Conservation (phyloP, 2,113 vertebrate genomes). For the Nycticorax nycticorax region DNA sequence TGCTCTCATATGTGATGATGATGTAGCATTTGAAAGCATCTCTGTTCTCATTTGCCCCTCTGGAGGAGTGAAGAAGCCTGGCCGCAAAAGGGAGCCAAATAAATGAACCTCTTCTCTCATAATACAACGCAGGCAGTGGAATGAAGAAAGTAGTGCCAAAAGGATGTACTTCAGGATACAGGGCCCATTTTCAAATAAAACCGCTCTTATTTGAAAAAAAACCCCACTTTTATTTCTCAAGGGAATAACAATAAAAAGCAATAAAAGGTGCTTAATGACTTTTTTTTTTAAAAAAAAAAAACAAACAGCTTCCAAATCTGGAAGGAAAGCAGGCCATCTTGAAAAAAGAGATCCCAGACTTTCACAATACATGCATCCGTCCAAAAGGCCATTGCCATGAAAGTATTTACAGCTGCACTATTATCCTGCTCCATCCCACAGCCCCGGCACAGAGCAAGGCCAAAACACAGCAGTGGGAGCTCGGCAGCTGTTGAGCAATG, state of each 20-base stretch:
- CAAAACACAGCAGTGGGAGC: not conserved
- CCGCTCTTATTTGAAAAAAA: not conserved
- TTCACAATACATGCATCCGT: not conserved
- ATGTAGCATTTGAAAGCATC: not conserved
- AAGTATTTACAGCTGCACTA: conserved; percentile 14
- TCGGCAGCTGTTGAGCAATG: not conserved
- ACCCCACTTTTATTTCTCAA: not conserved
- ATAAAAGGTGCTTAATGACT: conserved; percentile 46
- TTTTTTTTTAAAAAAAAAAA: not conserved
- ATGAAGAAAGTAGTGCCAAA: not conserved
- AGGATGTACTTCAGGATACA: not conserved
- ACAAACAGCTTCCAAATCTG: not conserved
- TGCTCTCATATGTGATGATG: not conserved
- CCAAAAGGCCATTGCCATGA: not conserved
- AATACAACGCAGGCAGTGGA: not conserved
- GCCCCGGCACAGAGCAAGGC: not conserved
- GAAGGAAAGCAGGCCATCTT: conserved; percentile 2
- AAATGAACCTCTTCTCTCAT: not conserved
- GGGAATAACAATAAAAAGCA: conserved; percentile 21
- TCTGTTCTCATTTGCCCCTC: not conserved
- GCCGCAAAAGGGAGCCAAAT: not conserved
- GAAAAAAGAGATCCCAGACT: conserved; percentile 16
- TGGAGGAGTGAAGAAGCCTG: not conserved
- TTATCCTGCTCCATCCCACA: not conserved
- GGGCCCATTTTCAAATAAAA: not conserved